Base-by-base conservation (phyloP, 2,888 invertebrate genomes). In the Papilio protenor region DNA sequence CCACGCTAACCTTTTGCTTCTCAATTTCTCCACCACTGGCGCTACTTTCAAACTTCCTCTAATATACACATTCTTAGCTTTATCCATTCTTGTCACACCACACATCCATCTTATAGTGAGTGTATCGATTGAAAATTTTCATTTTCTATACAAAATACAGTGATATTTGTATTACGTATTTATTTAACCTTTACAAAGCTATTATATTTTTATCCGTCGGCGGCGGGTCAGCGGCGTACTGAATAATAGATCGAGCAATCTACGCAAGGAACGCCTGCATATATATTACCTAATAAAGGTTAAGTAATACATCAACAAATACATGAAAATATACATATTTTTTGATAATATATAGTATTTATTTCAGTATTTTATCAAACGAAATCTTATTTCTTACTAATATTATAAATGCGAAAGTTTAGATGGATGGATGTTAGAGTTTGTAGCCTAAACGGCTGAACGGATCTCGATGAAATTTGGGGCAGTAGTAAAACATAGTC, bases 271-370 rank as follows among this genome's bases (percentile, higher is more conserved):
- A 21, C 40, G 45, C 21, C 45, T 69, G 66, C 40, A 69, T 69
- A 69, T 69, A 69, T 45, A 69, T 69, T 69, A 45, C 66, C 11
- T 69, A 69, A 45, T 69, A 69, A 69, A 69, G 66, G 66, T 45
- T 69, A 21, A 21, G n/a, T 69, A 21, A 40, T 66, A n/a, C 12
- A 69, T 69, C 66, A 69, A 6, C 12, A 16, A 66, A 45, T 64
- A 23, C 12, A 23, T 18, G 6, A 33, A 14, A 66, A 66, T 27
- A 27, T 61, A 18, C 40, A 66, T 33, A 27, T 23, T 14, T 27
- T 18, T 64, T 5, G 27, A 33, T 61, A 6, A 23, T 33, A 64
- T 4, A 40, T 57, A 0, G 11, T 21, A 14, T 52, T 14, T 52
- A 52, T 52, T 14, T 49, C 4, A 4, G 49, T 12, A 12, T 14